phyloP scores from a whole-genome alignment of 2,113 vertebrate species.

The Podarcis raffonei region DNA sequence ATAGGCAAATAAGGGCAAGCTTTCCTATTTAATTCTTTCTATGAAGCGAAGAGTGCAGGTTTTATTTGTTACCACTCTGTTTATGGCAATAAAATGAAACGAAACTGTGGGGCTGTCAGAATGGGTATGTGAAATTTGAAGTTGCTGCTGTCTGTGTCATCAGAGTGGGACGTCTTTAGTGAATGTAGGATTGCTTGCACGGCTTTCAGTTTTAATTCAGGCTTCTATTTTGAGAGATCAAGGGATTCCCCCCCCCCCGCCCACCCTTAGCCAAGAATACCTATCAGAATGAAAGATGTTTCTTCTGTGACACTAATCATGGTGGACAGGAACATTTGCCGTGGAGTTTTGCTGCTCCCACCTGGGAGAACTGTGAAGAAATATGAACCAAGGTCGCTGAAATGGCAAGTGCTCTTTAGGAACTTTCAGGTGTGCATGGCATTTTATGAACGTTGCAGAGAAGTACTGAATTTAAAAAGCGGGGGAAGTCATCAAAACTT shows the following conservation, averaged over 20 bases:
- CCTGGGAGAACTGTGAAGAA: background rate
- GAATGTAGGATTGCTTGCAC: background rate
- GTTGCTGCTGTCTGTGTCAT: background rate
- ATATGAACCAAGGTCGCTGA: background rate
- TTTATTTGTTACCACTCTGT: background rate
- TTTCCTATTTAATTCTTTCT: background rate
- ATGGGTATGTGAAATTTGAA: background rate
- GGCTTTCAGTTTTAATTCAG: background rate
- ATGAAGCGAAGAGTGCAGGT: background rate
- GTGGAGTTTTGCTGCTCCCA: background rate
- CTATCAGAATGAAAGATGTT: background rate
- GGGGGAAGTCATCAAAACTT: no score
- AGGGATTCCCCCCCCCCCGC: background rate
- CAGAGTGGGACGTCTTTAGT: background rate
- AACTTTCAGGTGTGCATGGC: background rate
- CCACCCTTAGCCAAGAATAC: background rate
- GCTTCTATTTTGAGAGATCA: background rate
- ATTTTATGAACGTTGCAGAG: background rate
- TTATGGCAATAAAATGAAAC: background rate
- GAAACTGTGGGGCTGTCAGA: background rate
- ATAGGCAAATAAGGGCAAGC: background rate
- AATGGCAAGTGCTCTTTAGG: background rate
- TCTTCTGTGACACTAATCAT: background rate
- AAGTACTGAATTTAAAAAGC: background rate
- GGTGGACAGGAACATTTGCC: background rate